Conservation (phyloP, 64 coral and sea anemone genomes). For the Platygyra sinensis region DNA sequence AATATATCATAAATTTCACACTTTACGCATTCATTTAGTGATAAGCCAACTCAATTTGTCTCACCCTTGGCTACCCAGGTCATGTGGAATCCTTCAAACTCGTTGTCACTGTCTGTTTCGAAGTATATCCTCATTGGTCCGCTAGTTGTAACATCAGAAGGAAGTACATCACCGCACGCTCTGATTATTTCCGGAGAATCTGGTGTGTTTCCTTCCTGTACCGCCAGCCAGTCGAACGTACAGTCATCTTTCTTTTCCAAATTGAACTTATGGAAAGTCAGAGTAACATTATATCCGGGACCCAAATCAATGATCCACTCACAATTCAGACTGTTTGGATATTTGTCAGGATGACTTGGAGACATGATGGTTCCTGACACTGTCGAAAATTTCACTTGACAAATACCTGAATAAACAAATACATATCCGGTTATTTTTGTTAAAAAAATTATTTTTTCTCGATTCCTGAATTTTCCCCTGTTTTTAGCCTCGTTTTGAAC, state of each 20-base stretch:
- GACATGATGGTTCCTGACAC: slow-evolving; percentile 56
- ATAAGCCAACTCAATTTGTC: neutral
- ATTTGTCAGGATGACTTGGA: slow-evolving; percentile 63
- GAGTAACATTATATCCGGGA: slow-evolving; percentile 48
- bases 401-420: slow-evolving; percentile 33
- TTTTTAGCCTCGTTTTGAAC: no score
- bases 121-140: slow-evolving; percentile 82
- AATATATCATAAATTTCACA: no score
- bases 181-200: neutral
- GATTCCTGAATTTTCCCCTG: no score
- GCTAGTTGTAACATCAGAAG: slow-evolving; percentile 26
- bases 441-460: no score
- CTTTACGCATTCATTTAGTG: neutral
- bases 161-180: slow-evolving; percentile 32
- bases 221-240: slow-evolving; percentile 59
- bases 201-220: slow-evolving; percentile 21
- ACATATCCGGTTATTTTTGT: neutral
- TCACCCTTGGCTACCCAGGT: slow-evolving; percentile 54
- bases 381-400: slow-evolving; percentile 9
- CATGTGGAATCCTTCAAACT: slow-evolving; percentile 68
- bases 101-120: slow-evolving; percentile 54
- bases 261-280: slow-evolving; percentile 61
- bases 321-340: slow-evolving; percentile 40
- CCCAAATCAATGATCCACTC: slow-evolving; percentile 69
- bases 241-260: slow-evolving; percentile 57